Base-by-base conservation (phyloP, 2,888 invertebrate species). In the Megaustenia siamemsis region DNA sequence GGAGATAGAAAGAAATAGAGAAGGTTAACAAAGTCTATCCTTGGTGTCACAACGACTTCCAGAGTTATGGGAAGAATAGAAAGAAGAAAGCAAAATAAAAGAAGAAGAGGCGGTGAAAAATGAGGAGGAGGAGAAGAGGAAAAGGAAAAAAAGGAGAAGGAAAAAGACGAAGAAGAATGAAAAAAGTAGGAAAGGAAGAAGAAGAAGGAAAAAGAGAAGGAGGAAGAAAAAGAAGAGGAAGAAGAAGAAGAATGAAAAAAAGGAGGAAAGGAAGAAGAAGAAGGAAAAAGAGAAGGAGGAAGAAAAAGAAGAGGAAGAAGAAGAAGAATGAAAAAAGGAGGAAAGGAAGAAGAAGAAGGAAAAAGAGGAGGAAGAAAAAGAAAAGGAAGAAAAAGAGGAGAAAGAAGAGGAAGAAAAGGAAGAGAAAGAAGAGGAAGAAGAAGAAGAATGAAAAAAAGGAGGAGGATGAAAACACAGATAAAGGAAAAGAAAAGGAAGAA, bases 311-410 rank as follows among this genome's bases (percentile, higher is more conserved):
- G 28, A 3, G 45, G 32, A 40, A 38, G 63, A 63, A 77, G 77
- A 56, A 40, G 60, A 38, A 77, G 77, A 77, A 12, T 15, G 35
- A 32, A 35, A 28, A 35, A 56, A 77, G n/a, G 60, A 60, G 56
- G 77, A 68, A 45, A 49, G 24, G 18, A 45, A 68, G 63, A 40
- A 21, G 35, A 40, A 78, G 18, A 15, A 32, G 24, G 78, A 60
- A 63, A 28, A 28, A 60, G 40, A 60, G 71, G 18, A 68, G 0
- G 40, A 53, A 69, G 69, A 45, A 68, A 53, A 28, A 35, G 69
- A 69, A 69, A 53, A 69, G 45, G 71, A 71, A 63, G 43, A n/a
- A 68, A 71, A 71, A 71, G 56, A 69, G 35, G 81, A 69, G 40
- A 40, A 56, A 38, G 81, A 69, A 40, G 69, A 40, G 56, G 81